Evolutionary conservation across 2,113 vertebrate species (phyloP), one percentile per base, ranked within the genome.

Genomic region (Megaleporinus macrocephalus): DNA sequence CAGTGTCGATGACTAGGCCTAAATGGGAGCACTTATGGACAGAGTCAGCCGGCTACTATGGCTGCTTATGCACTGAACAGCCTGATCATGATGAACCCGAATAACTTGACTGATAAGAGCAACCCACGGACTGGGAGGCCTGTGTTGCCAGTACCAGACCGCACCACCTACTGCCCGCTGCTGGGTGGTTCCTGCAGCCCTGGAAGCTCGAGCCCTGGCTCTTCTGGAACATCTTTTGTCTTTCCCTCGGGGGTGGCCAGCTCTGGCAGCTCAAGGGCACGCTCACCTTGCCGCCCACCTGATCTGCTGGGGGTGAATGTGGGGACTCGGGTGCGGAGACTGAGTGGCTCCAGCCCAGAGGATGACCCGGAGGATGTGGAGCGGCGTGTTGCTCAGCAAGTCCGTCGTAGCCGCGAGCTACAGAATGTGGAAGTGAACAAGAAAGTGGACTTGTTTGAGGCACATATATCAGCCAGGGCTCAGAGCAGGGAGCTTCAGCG

Each of bases 351-450:
- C 27, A 79, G 86, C 51, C 79, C 80, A 0, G 81, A 81, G 74
- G 84, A 82, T 73, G 83, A 85, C 36, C 83, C 86, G 59, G 53
- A 78, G 81, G 89, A 47, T 59, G 86, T 78, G 88, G 81, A 75
- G 61, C 92, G 93, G 82, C 94, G 93, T 11, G 91, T 94, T 18
- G 92, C 92, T 61, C 94, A 95, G 82, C 92, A 95, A 84, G 95
- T 95, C 20, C 94, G 95, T 80, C 91, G 94, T 9, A 88, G 91
- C 88, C 84, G 87, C 61, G 97, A 98, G 90, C 91, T 98, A 87
- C 97, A 97, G 90, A 96, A 96, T 1, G 97, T 98, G 51, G 96
- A 97, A 92, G 98, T 98, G 88, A 96, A 91, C 82, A 95, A 96
- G 85, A 97, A 96, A 89, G 97, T 98, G 87, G 96, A 92, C 82